Conservation (phyloP, 2,888 invertebrate species). For the Drosophila hawaiiensis region DNA sequence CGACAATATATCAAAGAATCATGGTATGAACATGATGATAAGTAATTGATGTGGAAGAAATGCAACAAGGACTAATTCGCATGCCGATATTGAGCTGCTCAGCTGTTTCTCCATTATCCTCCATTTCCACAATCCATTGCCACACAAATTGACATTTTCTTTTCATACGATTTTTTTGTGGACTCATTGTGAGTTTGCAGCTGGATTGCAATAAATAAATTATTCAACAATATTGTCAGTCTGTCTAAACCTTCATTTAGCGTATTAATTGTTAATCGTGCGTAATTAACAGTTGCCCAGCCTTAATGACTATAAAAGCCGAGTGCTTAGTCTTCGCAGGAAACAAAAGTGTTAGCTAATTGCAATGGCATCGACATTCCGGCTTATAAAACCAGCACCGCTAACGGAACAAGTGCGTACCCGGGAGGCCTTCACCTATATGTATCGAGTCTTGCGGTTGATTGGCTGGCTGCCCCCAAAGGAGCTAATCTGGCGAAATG, state of each 20-base stretch:
- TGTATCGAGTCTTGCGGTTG: slow-evolving; percentile 48
- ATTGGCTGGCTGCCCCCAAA: slow-evolving; percentile 63
- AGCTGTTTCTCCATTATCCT: not conserved
- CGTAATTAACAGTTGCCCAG: slow-evolving; percentile 50
- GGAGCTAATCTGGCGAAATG: slow-evolving; percentile 38
- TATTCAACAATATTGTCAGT: not conserved
- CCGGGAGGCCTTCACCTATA: slow-evolving; percentile 51
- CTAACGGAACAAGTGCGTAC: slow-evolving; percentile 47
- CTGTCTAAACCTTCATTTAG: not conserved
- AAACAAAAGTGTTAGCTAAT: not conserved
- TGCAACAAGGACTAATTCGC: not conserved
- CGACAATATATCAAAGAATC: not conserved
- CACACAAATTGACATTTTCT: not conserved
- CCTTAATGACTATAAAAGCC: slow-evolving; percentile 34
- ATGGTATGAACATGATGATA: not conserved
- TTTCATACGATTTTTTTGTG: not conserved
- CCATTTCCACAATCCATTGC: not conserved
- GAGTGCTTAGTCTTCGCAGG: no score
- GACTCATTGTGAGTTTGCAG: not conserved
- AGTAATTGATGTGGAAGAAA: not conserved
- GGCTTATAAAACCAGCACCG: slow-evolving; percentile 52
- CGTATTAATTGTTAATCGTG: slow-evolving; percentile 24
- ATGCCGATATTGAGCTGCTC: not conserved
- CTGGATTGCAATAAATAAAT: not conserved
- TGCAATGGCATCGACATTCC: slow-evolving; percentile 35